Conservation (phyloP, 2,113 vertebrate genomes). For the Megaleporinus macrocephalus region DNA sequence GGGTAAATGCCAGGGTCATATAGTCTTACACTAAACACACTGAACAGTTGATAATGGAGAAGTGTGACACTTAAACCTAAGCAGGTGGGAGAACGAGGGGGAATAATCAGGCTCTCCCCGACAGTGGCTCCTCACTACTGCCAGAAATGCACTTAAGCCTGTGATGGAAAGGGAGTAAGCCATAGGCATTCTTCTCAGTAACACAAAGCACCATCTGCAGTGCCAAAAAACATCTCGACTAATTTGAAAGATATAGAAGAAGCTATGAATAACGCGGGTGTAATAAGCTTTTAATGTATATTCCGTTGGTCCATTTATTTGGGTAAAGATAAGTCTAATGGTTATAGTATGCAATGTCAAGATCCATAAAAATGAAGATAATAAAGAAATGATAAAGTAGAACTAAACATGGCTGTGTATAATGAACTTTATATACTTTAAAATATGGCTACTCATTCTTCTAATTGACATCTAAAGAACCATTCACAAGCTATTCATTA, state of each 20-base stretch:
- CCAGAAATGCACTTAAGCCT: conserved; percentile 53
- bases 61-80: conserved; percentile 14
- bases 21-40: neutral
- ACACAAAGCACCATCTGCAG: conserved; percentile 16
- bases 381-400: neutral
- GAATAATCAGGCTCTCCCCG: conserved; percentile 18
- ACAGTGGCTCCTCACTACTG: conserved; percentile 26
- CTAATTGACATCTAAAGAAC: neutral
- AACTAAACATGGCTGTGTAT: too few relatives aligned
- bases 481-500: neutral
- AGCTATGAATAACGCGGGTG: conserved; percentile 8
- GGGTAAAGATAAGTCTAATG: conserved; percentile 19
- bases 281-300: conserved; percentile 35
- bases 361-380: too few relatives aligned
- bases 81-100: conserved; percentile 24
- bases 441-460: neutral
- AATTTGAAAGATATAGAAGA: conserved; percentile 16
- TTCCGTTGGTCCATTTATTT: conserved; percentile 7
- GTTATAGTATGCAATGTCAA: neutral
- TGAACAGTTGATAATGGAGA: neutral
- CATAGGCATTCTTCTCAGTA: conserved; percentile 32
- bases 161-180: conserved; percentile 19
- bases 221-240: conserved; percentile 23
- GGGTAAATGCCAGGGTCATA: neutral
- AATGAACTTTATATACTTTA: too few relatives aligned